These are phyloP conservation scores for Drosophila trichaetosa DNA, from an alignment of 2,888 invertebrate genomes.

Conservation along the genomic window DNA sequence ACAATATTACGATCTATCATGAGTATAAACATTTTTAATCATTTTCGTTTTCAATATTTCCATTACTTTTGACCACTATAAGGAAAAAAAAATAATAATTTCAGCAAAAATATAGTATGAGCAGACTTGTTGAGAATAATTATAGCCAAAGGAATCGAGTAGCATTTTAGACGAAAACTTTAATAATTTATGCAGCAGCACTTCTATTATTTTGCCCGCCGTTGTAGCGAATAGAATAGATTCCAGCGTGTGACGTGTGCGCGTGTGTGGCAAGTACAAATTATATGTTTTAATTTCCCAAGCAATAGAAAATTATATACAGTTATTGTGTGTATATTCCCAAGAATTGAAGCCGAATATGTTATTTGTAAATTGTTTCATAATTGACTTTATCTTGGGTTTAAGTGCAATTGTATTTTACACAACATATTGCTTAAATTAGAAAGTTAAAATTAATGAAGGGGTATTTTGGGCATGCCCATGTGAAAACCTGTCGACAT, in stretches of 20 bases:
- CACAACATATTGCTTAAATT: neutral
- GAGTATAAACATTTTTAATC: neutral
- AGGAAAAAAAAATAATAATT: neutral
- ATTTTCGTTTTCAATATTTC: neutral
- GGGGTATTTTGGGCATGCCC: neutral
- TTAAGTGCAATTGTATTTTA: neutral
- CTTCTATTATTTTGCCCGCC: neutral
- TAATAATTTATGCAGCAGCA: neutral
- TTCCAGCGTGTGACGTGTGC: constrained; percentile 21
- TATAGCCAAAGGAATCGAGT: neutral
- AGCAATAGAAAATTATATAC: constrained; percentile 6
- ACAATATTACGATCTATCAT: neutral
- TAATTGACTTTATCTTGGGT: neutral
- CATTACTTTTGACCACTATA: neutral
- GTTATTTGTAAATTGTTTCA: constrained; percentile 8
- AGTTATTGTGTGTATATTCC: neutral
- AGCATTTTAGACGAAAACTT: neutral
- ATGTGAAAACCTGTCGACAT: too few species aligned
- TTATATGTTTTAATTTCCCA: constrained; percentile 16
- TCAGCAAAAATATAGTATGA: neutral
- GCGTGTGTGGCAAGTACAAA: constrained; percentile 13
- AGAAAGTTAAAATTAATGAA: neutral
- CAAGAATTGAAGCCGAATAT: neutral
- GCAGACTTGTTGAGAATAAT: neutral
- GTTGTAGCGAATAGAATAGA: neutral